Evolutionary conservation across 2,113 vertebrate genomes (phyloP).

Genomic region (Danio rerio): DNA sequence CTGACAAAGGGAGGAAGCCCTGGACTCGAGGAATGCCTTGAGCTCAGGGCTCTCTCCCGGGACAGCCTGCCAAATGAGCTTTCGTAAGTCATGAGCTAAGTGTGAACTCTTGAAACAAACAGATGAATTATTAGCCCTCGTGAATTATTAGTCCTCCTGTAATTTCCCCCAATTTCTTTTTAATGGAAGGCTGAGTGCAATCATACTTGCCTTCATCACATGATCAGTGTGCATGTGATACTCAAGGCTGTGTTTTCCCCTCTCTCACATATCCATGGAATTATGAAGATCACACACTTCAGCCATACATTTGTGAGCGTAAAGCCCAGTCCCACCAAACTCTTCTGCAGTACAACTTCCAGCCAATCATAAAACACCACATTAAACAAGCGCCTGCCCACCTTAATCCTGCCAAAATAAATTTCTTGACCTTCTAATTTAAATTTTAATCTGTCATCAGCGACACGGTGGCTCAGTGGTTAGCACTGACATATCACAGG

Average conservation of each 20-base stretch:
- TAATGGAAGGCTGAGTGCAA: background rate
- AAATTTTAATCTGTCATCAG: too few species aligned
- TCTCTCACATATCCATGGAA: constrained; percentile 46
- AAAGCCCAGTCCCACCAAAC: background rate
- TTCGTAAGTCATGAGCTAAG: too few species aligned
- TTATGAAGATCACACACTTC: constrained; percentile 49
- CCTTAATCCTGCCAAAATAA: background rate
- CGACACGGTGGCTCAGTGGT: too few species aligned
- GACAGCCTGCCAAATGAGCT: too few species aligned
- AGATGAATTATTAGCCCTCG: too few species aligned
- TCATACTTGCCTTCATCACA: background rate
- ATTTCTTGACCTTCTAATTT: background rate
- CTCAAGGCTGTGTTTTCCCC: constrained; percentile 16
- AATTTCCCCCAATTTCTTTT: too few species aligned
- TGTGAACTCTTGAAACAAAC: too few species aligned
- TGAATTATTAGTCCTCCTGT: too few species aligned
- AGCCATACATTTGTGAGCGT: constrained; percentile 23
- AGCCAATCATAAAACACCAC: background rate
- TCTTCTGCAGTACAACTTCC: constrained; percentile 15
- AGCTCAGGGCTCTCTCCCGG: too few species aligned
- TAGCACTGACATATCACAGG: too few species aligned
- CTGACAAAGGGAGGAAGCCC: too few species aligned
- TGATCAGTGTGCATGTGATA: constrained; percentile 25
- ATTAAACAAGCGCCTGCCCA: background rate
- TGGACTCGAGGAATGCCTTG: too few species aligned